A percentile compares a stretch with the other conserved stretches of the same genome.
Evolutionary conservation across 2,888 invertebrate genomes (phyloP).

Genomic region (Parasteatoda lunata): DNA sequence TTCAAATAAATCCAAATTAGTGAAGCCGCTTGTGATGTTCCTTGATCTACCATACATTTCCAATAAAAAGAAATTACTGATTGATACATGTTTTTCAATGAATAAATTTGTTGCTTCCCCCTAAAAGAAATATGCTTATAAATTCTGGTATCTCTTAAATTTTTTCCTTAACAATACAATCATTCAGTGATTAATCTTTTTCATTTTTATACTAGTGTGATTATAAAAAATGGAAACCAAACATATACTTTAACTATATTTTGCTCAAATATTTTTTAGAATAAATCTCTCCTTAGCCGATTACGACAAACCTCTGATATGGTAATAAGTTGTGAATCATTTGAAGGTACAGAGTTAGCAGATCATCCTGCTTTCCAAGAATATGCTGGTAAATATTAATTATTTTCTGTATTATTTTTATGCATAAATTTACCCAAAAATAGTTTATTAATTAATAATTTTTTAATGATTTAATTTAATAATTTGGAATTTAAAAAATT

Average conservation of each 20-base stretch:
- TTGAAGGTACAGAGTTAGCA: slow-evolving; percentile 86
- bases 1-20: neutral
- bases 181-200: too few species aligned
- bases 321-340: slow-evolving; percentile 86
- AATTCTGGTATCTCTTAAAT: slow-evolving; percentile 8
- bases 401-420: too few species aligned
- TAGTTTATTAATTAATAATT: neutral
- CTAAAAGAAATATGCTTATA: neutral
- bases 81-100: too few species aligned
- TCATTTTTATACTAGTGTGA: too few species aligned
- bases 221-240: too few species aligned
- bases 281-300: slow-evolving; percentile 71
- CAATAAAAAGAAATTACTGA: too few species aligned
- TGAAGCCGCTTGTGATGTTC: too few species aligned
- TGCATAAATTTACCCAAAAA: too few species aligned
- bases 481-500: too few species aligned
- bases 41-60: too few species aligned
- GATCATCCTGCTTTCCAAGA: slow-evolving; percentile 87
- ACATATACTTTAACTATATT: too few species aligned
- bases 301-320: slow-evolving; percentile 83
- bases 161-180: neutral
- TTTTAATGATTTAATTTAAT: too few species aligned
- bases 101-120: neutral
- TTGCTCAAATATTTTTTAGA: slow-evolving; percentile 69
- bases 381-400: slow-evolving; percentile 81